These are phyloP conservation scores for Dromius quadrimaculatus DNA, from an alignment of 2,888 invertebrate genomes.

Conservation along the genomic window DNA sequence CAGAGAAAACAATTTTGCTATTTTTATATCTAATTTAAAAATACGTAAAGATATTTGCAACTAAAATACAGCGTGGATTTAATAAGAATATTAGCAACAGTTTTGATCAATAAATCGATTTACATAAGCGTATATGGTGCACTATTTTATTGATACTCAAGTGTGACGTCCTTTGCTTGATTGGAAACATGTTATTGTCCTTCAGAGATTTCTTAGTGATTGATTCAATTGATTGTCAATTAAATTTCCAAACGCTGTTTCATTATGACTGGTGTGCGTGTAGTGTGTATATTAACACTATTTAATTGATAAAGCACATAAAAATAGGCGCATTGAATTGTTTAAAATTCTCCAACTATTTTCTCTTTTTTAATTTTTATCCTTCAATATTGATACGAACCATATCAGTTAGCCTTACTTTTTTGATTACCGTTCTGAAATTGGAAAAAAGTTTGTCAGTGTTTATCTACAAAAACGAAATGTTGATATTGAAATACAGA, in stretches of 20 bases:
- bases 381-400: constrained; percentile 22
- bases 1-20: no score
- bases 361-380: neutral
- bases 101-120: no score
- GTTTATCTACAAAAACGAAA: no score
- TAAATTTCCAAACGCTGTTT: constrained; percentile 35
- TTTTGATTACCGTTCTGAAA: no score
- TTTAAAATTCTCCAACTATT: constrained; percentile 12
- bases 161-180: constrained; percentile 21
- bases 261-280: constrained; percentile 11
- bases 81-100: no score
- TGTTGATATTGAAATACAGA: no score
- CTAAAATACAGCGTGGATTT: no score
- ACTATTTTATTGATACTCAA: constrained; percentile 16
- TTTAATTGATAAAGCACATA: constrained; percentile 1
- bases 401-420: no score
- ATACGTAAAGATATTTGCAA: no score
- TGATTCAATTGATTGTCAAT: constrained; percentile 46
- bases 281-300: constrained; percentile 9
- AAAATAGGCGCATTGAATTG: constrained; percentile 4
- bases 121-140: no score
- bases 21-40: no score
- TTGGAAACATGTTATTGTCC: constrained; percentile 39
- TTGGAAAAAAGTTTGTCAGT: no score
- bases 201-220: constrained; percentile 37